Conservation (phyloP, 2,797 vertebrate species). For the Falco columbarius region DNA sequence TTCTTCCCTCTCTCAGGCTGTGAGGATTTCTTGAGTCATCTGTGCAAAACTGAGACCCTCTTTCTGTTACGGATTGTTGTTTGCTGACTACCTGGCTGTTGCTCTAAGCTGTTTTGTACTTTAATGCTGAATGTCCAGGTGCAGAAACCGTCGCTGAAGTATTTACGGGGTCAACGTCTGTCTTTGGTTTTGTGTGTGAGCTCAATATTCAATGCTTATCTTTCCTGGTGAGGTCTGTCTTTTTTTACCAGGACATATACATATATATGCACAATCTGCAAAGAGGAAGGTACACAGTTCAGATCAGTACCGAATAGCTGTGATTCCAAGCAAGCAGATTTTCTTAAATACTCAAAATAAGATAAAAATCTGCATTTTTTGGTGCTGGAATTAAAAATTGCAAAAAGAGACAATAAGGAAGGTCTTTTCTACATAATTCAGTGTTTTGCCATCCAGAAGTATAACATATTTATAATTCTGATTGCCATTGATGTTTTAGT, state of each 20-base stretch:
- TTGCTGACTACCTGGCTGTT: neutral
- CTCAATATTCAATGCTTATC: neutral
- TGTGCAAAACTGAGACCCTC: neutral
- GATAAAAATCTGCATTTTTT: neutral
- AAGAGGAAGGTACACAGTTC: neutral
- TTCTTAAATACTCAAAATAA: neutral
- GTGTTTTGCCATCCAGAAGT: neutral
- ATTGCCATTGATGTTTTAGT: neutral
- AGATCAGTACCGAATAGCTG: neutral
- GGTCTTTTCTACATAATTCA: neutral
- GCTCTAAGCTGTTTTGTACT: neutral
- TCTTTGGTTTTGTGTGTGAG: neutral
- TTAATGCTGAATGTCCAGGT: neutral
- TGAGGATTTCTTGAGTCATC: neutral
- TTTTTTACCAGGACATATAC: neutral
- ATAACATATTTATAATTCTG: neutral
- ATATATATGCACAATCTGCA: neutral
- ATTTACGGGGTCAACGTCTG: neutral
- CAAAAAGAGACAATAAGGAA: neutral
- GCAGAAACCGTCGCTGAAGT: neutral
- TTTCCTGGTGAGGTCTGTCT: neutral
- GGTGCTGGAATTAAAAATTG: neutral
- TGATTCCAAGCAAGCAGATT: neutral
- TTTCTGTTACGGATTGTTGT: accelerated
- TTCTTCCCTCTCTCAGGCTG: neutral